Base-by-base conservation (phyloP, 2,113 vertebrate genomes). In the Zootoca vivipara region DNA sequence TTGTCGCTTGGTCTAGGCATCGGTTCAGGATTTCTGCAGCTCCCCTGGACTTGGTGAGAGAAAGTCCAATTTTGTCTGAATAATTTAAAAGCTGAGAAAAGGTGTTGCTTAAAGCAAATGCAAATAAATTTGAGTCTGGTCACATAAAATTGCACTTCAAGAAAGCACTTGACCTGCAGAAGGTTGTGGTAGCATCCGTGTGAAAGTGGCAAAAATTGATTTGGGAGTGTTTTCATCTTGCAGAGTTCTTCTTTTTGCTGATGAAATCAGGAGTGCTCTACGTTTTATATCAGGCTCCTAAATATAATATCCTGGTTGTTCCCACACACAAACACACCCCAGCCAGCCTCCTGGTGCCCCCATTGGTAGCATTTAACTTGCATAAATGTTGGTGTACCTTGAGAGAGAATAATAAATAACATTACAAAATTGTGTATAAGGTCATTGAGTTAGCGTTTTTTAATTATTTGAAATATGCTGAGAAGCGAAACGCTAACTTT, bases 401-500 rank as follows among this genome's bases (percentile, higher is more conserved):
- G 62, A 88, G 26, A 67, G 24, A 24, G 83, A 46, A 46, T 24
- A 78, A 1, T 86, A 58, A 81, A 86, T 8, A 86, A 56, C 85
- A 81, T 26, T 75, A 78, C 73, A 78, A 33, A 52, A 13, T 70
- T 35, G 40, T 33, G 40, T 2, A 6, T 28, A 58, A 8, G 20
- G 64, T 24, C 24, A 0, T 87, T 90, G 15, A 58, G 16, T 58
- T 2, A 35, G 12, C n/a, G 18, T 33, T 5, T 35, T 33, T 70
- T 30, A 30, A n/a, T 18, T 33, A 35, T 8, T 73, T 33, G 16
- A 33, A 33, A 33, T 33, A 73, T 33, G 20, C 72, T 7, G 22
- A n/a, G 78, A 77, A 90, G 65, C 52, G 90, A 82, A 78, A 64
- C n/a, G 4, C 4, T 87, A 78, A 33, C 22, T 58, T 72, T 30